A percentile compares a stretch with the other conserved stretches of the same genome.
Conservation (phyloP, 1,140 invertebrate species). For the Notospermus geniculatus region DNA sequence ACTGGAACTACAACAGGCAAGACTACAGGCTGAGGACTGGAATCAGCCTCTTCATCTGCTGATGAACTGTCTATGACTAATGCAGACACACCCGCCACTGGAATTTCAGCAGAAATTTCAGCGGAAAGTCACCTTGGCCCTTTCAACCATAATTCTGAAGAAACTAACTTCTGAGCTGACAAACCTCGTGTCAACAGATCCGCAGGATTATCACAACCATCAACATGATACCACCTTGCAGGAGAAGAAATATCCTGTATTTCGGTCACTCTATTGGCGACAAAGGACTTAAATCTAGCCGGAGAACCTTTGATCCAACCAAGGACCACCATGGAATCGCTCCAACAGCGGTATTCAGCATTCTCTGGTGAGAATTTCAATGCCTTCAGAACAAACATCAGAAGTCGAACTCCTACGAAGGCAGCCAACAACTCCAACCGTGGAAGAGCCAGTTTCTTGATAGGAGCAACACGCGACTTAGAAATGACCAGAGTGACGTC, state of each 20-base stretch:
- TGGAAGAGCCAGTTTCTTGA: constrained; percentile 1
- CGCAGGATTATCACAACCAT: constrained; percentile 21
- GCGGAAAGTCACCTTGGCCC: too few species aligned
- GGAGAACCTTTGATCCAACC: constrained; percentile 14
- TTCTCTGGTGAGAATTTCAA: not conserved
- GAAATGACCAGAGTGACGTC: not conserved
- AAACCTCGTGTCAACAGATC: constrained; percentile 20
- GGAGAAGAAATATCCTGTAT: not conserved
- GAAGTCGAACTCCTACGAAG: not conserved
- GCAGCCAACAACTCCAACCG: constrained; percentile 6
- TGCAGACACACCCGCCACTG: too few species aligned
- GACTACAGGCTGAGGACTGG: not conserved
- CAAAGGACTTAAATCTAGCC: constrained; percentile 16
- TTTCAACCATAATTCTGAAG: too few species aligned
- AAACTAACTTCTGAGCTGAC: too few species aligned
- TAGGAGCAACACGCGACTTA: not conserved
- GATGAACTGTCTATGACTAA: too few species aligned
- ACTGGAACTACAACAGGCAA: too few species aligned
- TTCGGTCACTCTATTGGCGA: constrained; percentile 11
- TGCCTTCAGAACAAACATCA: not conserved
- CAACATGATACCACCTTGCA: constrained; percentile 15
- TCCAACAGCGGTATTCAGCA: constrained; percentile 8
- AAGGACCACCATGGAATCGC: constrained; percentile 11
- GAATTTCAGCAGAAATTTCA: too few species aligned
- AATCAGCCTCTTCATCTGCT: not conserved